These are phyloP conservation scores for Trichoplax adhaerens DNA, from an alignment of 37 sponge, comb jelly and placozoan genomes.

Conservation along the genomic window DNA sequence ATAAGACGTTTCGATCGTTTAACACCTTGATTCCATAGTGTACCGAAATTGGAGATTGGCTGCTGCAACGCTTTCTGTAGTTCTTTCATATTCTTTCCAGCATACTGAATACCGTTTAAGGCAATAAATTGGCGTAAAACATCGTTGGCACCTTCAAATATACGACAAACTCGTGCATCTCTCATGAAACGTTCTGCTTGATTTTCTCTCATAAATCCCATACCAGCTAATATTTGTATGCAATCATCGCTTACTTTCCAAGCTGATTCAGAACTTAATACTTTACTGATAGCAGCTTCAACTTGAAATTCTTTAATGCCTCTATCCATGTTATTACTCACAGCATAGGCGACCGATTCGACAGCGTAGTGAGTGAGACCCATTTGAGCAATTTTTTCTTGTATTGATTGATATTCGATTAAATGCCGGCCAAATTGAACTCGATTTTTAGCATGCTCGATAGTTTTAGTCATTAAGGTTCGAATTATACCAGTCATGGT, in stretches of 20 bases:
- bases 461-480: slow-evolving; percentile 46
- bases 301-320: slow-evolving; percentile 86
- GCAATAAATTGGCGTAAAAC: slow-evolving; percentile 87
- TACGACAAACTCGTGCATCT: slow-evolving; percentile 87
- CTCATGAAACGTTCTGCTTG: slow-evolving; percentile 64
- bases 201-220: no score
- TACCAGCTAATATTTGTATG: slow-evolving; percentile 42
- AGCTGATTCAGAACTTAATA: slow-evolving; percentile 41
- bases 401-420: slow-evolving; percentile 68
- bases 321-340: slow-evolving; percentile 94
- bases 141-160: slow-evolving; percentile 98
- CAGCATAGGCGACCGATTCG: slow-evolving; percentile 95
- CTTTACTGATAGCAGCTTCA: slow-evolving; percentile 87
- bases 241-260: slow-evolving; percentile 93
- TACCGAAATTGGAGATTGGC: slow-evolving; percentile 33
- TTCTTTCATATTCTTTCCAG: slow-evolving; percentile 51
- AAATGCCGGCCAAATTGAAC: slow-evolving; percentile 91
- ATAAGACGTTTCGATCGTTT: slow-evolving; percentile 14
- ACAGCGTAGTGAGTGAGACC: slow-evolving; percentile 75
- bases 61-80: slow-evolving; percentile 44
- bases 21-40: slow-evolving; percentile 50
- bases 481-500: slow-evolving; percentile 94
- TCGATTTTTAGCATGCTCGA: slow-evolving; percentile 54
- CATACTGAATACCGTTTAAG: slow-evolving; percentile 87
- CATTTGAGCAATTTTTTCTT: slow-evolving; percentile 88